A percentile compares a stretch with the other conserved stretches of the same genome.
These are phyloP conservation scores for Nomia melanderi DNA, from an alignment of 1,140 invertebrate genomes.

Conservation along the genomic window DNA sequence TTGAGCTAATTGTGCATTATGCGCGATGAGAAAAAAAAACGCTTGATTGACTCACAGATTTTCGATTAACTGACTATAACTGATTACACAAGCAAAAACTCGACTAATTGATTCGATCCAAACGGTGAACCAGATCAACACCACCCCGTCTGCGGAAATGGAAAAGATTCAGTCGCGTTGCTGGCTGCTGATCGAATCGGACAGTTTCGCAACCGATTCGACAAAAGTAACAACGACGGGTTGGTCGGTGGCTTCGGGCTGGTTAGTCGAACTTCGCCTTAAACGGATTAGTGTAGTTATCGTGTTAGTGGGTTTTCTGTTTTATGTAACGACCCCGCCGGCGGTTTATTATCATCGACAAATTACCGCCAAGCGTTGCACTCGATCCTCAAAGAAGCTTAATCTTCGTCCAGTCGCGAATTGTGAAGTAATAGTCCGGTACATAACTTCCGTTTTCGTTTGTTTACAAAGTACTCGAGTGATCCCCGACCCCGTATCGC, in stretches of 20 bases:
- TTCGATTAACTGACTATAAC: too few relatives aligned
- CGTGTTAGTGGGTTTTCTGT: neutral
- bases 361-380: neutral
- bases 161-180: neutral
- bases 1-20: too few relatives aligned
- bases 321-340: neutral
- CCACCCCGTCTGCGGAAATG: neutral
- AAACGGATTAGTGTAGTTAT: constrained; percentile 1
- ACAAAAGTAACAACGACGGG: neutral
- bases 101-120: constrained; percentile 17
- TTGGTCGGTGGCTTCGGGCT: neutral
- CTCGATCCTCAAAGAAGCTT: too few relatives aligned
- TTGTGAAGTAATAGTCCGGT: too few relatives aligned
- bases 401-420: too few relatives aligned
- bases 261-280: neutral
- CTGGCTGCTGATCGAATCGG: neutral
- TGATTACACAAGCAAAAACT: too few relatives aligned
- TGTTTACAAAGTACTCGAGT: too few relatives aligned
- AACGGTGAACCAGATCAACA: neutral
- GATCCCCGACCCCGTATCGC: too few relatives aligned
- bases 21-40: too few relatives aligned
- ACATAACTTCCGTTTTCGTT: too few relatives aligned
- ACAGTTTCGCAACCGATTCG: neutral
- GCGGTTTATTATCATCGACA: neutral
- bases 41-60: too few relatives aligned